Evolutionary conservation across 2,797 vertebrate species (phyloP).

Genomic region (Taeniopygia guttata): DNA sequence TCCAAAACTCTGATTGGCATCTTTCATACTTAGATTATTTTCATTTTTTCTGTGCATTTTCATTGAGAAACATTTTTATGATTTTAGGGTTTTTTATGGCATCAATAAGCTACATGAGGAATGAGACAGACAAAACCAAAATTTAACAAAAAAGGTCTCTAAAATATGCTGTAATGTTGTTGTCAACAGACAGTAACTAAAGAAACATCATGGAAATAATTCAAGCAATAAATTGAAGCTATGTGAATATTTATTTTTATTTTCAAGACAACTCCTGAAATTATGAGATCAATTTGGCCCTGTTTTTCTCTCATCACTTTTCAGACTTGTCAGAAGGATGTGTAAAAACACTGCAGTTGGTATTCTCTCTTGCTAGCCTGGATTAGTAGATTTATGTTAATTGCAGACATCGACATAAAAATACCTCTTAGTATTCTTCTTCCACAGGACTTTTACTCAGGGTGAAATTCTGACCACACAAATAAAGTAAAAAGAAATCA

Average conservation of each 20-base stretch:
- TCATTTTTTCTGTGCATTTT: neutral
- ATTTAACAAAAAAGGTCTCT: neutral
- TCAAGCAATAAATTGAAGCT: neutral
- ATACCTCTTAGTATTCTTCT: neutral
- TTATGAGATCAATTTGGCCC: slow-evolving; percentile 7
- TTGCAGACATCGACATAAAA: neutral
- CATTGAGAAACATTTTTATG: neutral
- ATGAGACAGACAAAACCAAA: neutral
- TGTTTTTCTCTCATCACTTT: slow-evolving; percentile 6
- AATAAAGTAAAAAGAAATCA: neutral
- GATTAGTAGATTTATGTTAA: slow-evolving; percentile 4
- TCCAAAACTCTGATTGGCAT: neutral
- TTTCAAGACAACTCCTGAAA: slow-evolving; percentile 12
- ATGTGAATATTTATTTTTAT: neutral
- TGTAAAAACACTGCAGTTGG: neutral
- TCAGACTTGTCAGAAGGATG: neutral
- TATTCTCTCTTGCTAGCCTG: neutral
- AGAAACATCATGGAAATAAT: neutral
- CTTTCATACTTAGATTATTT: neutral
- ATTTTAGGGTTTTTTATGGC: neutral
- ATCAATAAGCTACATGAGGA: neutral
- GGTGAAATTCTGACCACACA: neutral
- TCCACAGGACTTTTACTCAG: neutral
- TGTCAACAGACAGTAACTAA: neutral
- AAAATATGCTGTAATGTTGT: neutral